Base-by-base conservation (phyloP, 1,140 invertebrate genomes). In the Drosophila rhopaloa region DNA sequence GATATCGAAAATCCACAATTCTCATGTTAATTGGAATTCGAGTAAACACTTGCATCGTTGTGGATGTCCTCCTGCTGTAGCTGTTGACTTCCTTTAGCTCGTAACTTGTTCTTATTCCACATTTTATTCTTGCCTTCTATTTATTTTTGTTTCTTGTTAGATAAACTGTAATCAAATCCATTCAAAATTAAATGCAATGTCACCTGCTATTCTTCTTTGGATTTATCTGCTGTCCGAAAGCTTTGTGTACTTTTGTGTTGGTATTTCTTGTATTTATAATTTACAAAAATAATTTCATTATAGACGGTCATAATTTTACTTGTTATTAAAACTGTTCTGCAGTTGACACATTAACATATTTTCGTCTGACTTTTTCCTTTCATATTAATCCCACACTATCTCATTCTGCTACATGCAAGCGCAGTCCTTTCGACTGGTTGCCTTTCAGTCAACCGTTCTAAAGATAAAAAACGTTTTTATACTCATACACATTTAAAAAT, bases 11-110 rank as follows among this genome's bases (percentile, higher is more conserved):
- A 50, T 74, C n/a, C 48, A n/a, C 44, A 74, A 67, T 47, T 40
- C 67, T 56, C 38, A 57, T 79, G 71, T 74, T 76, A 76, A 86
- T 86, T 81, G 70, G 67, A 66, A 74, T 89, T 88, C 65, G 37
- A 60, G 72, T 55, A 32, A 19, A 62, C 53, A 27, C 47, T 62
- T 66, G 40, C 47, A 53, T 54, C 13, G 51, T 19, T 73, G 44
- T 55, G 29, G n/a, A 13, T 40, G 24, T 56, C 8, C 27, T 35
- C 44, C 14, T 7, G 13, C 10, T 57, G 44, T 5, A 11, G 2
- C 19, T 62, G n/a, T 47, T 55, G 43, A 35, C 13, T 24, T 24
- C 24, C 24, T 24, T 24, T 24, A 0, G 24, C 24, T 24, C 4
- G 24, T 24, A 24, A 24, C 24, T 24, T 24, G 24, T 24, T 24